Percentiles rank a stretch among this genome's conserved stretches.
Evolutionary conservation across 1,140 invertebrate genomes (phyloP).

Genomic region (Arctopsyche grandis): DNA sequence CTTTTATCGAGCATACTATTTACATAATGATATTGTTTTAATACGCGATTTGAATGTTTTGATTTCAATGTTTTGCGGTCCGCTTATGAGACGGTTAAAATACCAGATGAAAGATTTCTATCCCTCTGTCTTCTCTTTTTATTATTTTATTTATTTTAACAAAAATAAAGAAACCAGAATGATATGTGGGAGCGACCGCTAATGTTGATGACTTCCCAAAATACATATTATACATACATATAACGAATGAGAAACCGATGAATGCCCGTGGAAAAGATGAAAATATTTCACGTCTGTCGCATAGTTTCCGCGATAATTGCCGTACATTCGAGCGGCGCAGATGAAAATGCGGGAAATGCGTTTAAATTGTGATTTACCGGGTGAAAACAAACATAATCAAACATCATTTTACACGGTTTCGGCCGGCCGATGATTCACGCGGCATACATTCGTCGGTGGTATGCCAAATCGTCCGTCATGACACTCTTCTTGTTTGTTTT

Average conservation of each 20-base stretch:
- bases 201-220: conserved; percentile 14
- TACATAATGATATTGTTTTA: no score
- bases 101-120: neutral
- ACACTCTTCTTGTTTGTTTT: conserved; percentile 14
- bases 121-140: neutral
- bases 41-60: no score
- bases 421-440: no score
- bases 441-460: neutral
- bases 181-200: neutral
- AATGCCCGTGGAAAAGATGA: neutral
- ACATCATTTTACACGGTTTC: no score
- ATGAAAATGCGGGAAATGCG: neutral
- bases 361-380: neutral
- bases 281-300: neutral
- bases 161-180: neutral
- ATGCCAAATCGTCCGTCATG: conserved; percentile 31
- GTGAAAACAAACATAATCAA: no score
- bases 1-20: no score
- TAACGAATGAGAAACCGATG: neutral
- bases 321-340: neutral
- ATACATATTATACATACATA: no score
- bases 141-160: no score
- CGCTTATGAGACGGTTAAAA: neutral
- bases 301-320: neutral
- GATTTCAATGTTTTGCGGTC: neutral